Base-by-base conservation (phyloP, 2,888 invertebrate species). In the Ecdyonurus torrentis region DNA sequence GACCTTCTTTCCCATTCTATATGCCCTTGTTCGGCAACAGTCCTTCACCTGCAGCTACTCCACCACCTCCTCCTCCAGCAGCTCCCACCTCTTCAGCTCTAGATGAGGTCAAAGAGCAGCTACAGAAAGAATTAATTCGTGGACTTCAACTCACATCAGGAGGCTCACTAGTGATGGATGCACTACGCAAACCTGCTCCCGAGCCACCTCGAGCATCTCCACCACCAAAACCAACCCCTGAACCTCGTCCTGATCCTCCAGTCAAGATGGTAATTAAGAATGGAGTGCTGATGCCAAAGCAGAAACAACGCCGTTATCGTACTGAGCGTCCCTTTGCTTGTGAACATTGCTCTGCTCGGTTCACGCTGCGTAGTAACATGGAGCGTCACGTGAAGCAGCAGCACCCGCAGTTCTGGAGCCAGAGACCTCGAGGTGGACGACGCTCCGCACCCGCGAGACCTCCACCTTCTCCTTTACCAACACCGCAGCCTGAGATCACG, bases 341-440 rank as follows among this genome's bases (percentile, higher is more conserved):
- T 73, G 89, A 90, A 64, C 89, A 91, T 71, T 94, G 95, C 74
- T 87, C 90, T 0, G 92, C 93, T 0, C 80, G 90, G 62, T 95
- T 95, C 71, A 94, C 94, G 0, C 76, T 94, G 15, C 81, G 91
- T n/a, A 92, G 92, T 10, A 94, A 95, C 70, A 94, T 94, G 91
- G 94, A 94, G 73, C 81, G 93, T 0, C 95, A 95, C 69, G 89
- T 94, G 2, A 94, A 94, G 72, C 92, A 93, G 69, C 93, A 94
- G 69, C 95, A 95, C 77, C 93, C 93, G 0, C 89, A 91, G 66
- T 87, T 83, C 71, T 93, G 92, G 87, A 88, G 88, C 62, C 87
- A 90, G 66, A 78, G 89, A 53, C 86, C 90, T 69, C 75, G 84
- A 24, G 81, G 80, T 0, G 79, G 37, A 55, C 60, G 63, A 22